Base-by-base conservation (phyloP, 35 echinoderm and acorn worm genomes). In the Heliocidaris erythrogramma region DNA sequence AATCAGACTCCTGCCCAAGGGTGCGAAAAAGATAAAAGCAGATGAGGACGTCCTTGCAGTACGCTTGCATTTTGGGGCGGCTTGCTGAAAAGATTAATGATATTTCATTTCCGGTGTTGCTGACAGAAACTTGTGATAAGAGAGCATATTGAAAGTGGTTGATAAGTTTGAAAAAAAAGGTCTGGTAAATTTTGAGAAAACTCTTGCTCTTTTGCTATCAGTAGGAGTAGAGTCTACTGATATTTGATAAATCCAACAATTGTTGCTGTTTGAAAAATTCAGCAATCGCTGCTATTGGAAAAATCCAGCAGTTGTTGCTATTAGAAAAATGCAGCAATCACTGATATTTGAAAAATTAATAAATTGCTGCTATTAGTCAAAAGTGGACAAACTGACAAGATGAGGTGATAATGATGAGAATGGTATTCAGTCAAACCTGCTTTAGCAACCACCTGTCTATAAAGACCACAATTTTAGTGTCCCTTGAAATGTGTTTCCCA, bases 61-160 rank as follows among this genome's bases (percentile, higher is more conserved):
- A 78, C 14, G 65, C 65, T 78, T 27, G 7, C 27, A 24, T 78
- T 78, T 78, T 78, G 65, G 65, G 65, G 65, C 65, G 65, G 65
- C 65, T 78, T 21, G 65, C 24, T 78, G 65, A 78, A 78, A 78
- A 78, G 65, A 21, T 78, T 78, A 78, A 78, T 78, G 65, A 78
- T 78, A 78, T 78, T 78, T 78, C 65, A 78, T 78, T 78, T 78
- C 65, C 65, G 65, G 65, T 78, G 65, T 7, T 27, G 65, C 27
- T 78, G 65, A 78, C 65, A 78, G 65, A 78, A n/a, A 24, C 27
- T 78, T 78, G 65, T n/a, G 65, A 78, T 78, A 78, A 78, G 65
- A 78, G 65, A 78, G 21, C 21, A 78, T 78, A 78, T 78, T 78
- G 21, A 24, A 78, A 24, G 65, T 78, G 65, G 65, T 78, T 78